Evolutionary conservation across 2,113 vertebrate species (phyloP).

Genomic region (Lamprologus sp.): DNA sequence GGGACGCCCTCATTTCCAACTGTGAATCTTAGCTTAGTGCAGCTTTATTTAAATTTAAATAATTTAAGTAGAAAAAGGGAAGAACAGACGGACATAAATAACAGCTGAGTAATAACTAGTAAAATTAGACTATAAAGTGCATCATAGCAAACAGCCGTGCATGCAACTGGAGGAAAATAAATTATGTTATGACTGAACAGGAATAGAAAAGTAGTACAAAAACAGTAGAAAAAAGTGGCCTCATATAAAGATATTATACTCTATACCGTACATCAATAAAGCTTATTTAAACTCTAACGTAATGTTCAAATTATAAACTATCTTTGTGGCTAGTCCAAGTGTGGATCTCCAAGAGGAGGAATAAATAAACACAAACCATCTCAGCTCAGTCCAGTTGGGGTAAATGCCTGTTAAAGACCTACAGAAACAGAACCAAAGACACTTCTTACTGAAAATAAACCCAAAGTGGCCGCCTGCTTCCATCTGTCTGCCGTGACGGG

Average conservation of each 20-base stretch:
- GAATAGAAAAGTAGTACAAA: conserved; percentile 45
- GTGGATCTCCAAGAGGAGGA: neutral
- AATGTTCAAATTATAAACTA: neutral
- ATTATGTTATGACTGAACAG: neutral
- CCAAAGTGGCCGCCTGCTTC: neutral
- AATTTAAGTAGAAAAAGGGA: neutral
- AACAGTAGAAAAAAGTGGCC: conserved; percentile 16
- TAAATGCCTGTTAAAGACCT: neutral
- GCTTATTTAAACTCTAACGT: neutral
- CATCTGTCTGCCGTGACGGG: neutral
- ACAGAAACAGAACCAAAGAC: neutral
- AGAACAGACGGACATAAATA: conserved; percentile 9
- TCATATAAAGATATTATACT: conserved; percentile 4
- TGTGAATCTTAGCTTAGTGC: neutral
- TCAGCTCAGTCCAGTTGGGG: neutral
- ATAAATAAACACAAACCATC: neutral
- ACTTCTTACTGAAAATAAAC: neutral
- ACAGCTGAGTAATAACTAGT: neutral
- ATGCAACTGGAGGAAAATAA: conserved; percentile 15
- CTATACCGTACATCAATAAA: conserved; percentile 12
- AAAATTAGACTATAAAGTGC: conserved; percentile 36
- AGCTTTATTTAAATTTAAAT: conserved; percentile 19
- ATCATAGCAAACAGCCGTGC: conserved; percentile 3
- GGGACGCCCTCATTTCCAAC: neutral
- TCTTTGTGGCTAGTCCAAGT: neutral